These are phyloP conservation scores for Esox masquinongy DNA, from an alignment of 2,797 vertebrate species.

Conservation along the genomic window DNA sequence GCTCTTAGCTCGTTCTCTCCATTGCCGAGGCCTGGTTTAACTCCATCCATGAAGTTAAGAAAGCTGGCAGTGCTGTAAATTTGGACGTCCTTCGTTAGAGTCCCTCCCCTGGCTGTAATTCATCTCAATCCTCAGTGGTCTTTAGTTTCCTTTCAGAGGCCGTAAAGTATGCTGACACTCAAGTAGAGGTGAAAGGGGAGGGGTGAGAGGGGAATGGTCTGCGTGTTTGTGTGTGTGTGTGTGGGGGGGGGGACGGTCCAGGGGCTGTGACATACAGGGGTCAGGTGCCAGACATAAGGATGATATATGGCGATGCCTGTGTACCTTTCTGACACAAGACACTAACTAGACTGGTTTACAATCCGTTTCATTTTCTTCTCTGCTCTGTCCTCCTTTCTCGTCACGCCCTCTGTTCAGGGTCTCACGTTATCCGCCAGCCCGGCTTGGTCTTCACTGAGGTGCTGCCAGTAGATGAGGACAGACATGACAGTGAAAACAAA, in stretches of 20 bases:
- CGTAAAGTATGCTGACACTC: slow-evolving; percentile 71
- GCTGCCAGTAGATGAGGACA: slow-evolving; percentile 23
- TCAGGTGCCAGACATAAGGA: slow-evolving; percentile 67
- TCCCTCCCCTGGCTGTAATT: slow-evolving; percentile 61
- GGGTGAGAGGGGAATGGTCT: slow-evolving; percentile 60
- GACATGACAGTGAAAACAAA: slow-evolving; percentile 20
- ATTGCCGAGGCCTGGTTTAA: slow-evolving; percentile 67
- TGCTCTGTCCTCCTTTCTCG: slow-evolving; percentile 14
- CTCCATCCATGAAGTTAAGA: slow-evolving; percentile 70
- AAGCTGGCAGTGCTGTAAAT: slow-evolving; percentile 74
- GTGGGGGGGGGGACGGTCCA: slow-evolving; percentile 49
- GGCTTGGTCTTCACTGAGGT: background rate
- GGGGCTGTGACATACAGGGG: slow-evolving; percentile 62
- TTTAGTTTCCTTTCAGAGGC: slow-evolving; percentile 73
- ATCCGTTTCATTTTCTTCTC: slow-evolving; percentile 51
- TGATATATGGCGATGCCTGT: slow-evolving; percentile 61
- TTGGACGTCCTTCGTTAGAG: slow-evolving; percentile 72
- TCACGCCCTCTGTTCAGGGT: slow-evolving; percentile 4
- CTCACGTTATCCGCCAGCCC: background rate
- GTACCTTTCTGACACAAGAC: slow-evolving; percentile 55
- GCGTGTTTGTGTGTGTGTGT: background rate
- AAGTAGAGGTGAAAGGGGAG: background rate
- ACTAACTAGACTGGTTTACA: slow-evolving; percentile 74
- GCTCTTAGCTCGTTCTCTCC: slow-evolving; percentile 54
- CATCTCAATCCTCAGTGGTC: slow-evolving; percentile 75